Percentiles rank a stretch among this genome's conserved stretches.
Conservation (phyloP, 2,797 vertebrate genomes). For the Melanotaenia maccullochi region DNA sequence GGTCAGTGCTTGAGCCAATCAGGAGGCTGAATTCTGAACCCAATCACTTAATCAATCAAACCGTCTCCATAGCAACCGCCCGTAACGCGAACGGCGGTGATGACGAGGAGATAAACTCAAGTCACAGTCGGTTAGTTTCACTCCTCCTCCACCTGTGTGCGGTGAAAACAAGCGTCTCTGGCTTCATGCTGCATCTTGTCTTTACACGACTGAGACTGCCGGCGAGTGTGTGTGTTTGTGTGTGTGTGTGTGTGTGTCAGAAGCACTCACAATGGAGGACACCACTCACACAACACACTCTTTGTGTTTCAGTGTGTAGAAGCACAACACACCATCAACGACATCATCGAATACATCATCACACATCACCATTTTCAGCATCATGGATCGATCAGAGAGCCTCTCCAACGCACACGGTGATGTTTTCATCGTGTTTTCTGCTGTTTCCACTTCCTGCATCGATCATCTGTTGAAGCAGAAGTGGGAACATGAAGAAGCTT, state of each 20-base stretch:
- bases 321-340: background rate
- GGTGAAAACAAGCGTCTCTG: constrained; percentile 19
- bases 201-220: constrained; percentile 54
- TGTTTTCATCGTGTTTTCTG: background rate
- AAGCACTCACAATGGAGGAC: constrained; percentile 51
- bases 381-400: background rate
- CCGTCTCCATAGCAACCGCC: background rate
- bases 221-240: constrained; percentile 30
- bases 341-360: constrained; percentile 58
- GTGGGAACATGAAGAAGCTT: too few species aligned
- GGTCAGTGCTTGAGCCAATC: background rate
- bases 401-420: too few species aligned
- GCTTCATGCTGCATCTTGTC: constrained; percentile 55
- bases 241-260: constrained; percentile 12
- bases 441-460: background rate
- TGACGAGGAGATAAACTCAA: constrained; percentile 13
- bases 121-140: constrained; percentile 22
- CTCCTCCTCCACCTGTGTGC: constrained; percentile 30
- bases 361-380: constrained; percentile 45
- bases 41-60: background rate
- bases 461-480: too few species aligned
- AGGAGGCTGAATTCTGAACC: background rate
- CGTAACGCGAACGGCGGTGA: background rate
- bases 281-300: constrained; percentile 48
- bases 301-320: constrained; percentile 37